Conservation (phyloP, 2,888 invertebrate genomes). For the Elmis aenea region DNA sequence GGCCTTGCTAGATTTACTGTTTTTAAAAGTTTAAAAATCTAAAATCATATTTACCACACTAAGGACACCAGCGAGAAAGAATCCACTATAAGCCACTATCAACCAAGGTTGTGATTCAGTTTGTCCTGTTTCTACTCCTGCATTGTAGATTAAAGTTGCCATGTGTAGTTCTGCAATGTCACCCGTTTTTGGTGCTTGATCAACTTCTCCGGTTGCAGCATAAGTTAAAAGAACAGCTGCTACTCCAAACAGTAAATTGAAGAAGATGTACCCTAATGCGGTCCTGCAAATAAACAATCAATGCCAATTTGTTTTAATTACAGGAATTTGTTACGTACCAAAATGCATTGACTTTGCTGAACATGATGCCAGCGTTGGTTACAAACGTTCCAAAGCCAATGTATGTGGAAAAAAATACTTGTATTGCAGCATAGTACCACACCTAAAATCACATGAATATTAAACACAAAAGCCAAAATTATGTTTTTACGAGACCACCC, state of each 20-base stretch:
- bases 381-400: conserved; percentile 60
- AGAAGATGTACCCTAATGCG: conserved; percentile 53
- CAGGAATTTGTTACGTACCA: conserved; percentile 48
- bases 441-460: too few species aligned
- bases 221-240: conserved; percentile 56
- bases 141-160: conserved; percentile 57
- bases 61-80: conserved; percentile 56
- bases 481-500: too few species aligned
- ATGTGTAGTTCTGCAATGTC: conserved; percentile 56
- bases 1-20: too few species aligned
- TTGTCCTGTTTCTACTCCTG: conserved; percentile 47
- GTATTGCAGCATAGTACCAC: conserved; percentile 62
- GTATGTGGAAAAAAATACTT: conserved; percentile 60
- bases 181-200: conserved; percentile 31
- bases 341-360: conserved; percentile 60
- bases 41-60: conserved; percentile 51
- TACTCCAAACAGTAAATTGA: conserved; percentile 55
- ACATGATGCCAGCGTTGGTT: conserved; percentile 59
- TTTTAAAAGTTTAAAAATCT: conserved; percentile 1
- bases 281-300: conserved; percentile 49
- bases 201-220: conserved; percentile 43
- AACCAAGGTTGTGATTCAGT: conserved; percentile 53
- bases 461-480: too few species aligned
- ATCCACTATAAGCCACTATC: conserved; percentile 51
- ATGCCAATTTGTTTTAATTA: not conserved